phyloP scores from a whole-genome alignment of 2,797 vertebrate genomes.

The Xenops minutus region DNA sequence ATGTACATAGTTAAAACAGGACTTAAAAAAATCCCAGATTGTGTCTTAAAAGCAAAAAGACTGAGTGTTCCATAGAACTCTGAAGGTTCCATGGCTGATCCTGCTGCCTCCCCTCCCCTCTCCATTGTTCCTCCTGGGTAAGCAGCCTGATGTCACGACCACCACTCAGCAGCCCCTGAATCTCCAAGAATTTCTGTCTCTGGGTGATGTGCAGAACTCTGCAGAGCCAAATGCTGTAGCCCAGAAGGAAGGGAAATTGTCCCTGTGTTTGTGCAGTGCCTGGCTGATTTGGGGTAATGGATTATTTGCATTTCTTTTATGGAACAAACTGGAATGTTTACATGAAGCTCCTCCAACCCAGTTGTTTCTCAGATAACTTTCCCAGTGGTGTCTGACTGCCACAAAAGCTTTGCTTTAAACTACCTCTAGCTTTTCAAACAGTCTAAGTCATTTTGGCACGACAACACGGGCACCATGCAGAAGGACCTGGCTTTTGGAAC shows the following conservation, averaged over 20 bases:
- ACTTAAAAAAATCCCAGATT: neutral
- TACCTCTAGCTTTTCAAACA: neutral
- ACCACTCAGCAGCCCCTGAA: neutral
- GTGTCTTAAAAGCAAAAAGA: neutral
- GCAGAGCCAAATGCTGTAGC: neutral
- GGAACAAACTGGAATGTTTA: neutral
- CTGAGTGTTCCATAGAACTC: neutral
- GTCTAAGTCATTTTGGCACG: fast-evolving
- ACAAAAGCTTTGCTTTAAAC: neutral
- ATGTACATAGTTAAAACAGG: neutral
- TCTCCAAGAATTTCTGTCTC: neutral
- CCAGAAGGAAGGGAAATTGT: neutral
- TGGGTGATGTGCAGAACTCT: neutral
- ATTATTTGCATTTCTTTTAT: neutral
- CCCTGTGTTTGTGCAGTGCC: neutral
- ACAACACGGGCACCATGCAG: neutral
- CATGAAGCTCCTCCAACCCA: neutral
- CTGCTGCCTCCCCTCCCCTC: neutral
- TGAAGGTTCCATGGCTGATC: neutral
- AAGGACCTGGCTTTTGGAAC: neutral
- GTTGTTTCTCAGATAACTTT: neutral
- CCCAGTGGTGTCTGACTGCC: neutral
- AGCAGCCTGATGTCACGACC: neutral
- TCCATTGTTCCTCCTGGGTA: neutral
- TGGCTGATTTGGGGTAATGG: neutral